Conservation (phyloP, 2,888 invertebrate species). For the Coelinius sp. region DNA sequence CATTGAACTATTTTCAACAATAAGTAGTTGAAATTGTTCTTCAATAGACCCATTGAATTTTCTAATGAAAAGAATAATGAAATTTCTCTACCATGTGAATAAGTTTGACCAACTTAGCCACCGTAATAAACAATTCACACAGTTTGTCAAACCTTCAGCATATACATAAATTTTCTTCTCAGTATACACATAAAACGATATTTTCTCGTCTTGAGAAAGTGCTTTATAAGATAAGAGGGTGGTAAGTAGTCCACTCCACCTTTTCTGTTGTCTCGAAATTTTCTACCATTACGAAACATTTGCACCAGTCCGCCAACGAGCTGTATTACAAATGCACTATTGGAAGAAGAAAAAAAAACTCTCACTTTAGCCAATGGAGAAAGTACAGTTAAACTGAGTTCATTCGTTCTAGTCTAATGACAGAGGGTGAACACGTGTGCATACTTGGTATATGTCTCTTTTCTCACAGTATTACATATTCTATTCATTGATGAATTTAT, state of each 20-base stretch:
- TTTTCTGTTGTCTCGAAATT: neutral
- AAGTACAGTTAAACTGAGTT: slow-evolving; percentile 51
- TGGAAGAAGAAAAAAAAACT: slow-evolving; percentile 51
- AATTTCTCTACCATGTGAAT: slow-evolving; percentile 11
- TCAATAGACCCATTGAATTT: neutral
- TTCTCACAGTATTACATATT: neutral
- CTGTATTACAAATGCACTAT: slow-evolving; percentile 3
- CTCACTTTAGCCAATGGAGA: slow-evolving; percentile 65
- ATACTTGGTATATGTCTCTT: neutral
- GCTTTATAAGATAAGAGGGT: neutral
- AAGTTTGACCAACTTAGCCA: neutral
- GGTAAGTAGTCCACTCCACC: neutral
- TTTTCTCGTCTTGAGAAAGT: slow-evolving; percentile 16
- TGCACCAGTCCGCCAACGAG: neutral
- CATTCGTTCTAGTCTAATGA: slow-evolving; percentile 41
- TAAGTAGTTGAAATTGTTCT: no score
- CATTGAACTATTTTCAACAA: no score
- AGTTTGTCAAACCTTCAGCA: neutral
- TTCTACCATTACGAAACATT: neutral
- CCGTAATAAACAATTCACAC: neutral
- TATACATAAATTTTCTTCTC: neutral
- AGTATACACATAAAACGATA: neutral
- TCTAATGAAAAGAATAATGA: neutral
- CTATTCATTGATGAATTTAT: no score
- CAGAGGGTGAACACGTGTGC: slow-evolving; percentile 8